Evolutionary conservation across 2,888 invertebrate species (phyloP).

Genomic region (Drosophila neotestacea): DNA sequence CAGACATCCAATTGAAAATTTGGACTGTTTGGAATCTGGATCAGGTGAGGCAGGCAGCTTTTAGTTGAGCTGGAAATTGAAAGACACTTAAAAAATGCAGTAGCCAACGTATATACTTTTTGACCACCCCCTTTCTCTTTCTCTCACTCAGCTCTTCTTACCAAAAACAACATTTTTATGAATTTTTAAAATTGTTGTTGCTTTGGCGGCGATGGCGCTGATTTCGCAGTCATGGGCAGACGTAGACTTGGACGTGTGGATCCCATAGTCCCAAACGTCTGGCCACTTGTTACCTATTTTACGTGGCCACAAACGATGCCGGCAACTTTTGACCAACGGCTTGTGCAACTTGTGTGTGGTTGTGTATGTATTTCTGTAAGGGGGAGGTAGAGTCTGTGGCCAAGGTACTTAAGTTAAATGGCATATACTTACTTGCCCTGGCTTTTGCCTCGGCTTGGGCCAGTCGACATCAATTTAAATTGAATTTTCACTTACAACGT

Average conservation of each 20-base stretch:
- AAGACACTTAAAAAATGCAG: constrained; percentile 78
- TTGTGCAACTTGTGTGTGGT: constrained; percentile 18
- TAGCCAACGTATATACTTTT: constrained; percentile 43
- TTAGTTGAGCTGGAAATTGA: constrained; percentile 54
- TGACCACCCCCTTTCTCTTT: constrained; percentile 27
- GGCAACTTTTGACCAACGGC: constrained; percentile 20
- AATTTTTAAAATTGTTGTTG: constrained; percentile 81
- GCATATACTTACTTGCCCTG: constrained; percentile 67
- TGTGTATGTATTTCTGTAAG: constrained; percentile 22
- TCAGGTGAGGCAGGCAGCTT: constrained; percentile 39
- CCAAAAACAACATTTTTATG: constrained; percentile 67
- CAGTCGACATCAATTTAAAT: constrained; percentile 82
- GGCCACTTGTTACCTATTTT: constrained; percentile 80
- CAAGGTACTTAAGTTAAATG: constrained; percentile 80
- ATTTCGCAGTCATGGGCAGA: constrained; percentile 75
- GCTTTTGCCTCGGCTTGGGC: constrained; percentile 33
- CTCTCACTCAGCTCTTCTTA: background rate
- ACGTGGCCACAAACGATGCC: constrained; percentile 62
- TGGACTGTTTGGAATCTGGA: constrained; percentile 15
- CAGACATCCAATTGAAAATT: constrained; percentile 16
- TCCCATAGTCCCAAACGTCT: constrained; percentile 62
- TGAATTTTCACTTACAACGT: constrained; percentile 81
- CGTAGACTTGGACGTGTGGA: constrained; percentile 46
- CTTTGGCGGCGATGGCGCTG: constrained; percentile 71
- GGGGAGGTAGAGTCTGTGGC: constrained; percentile 31